Conservation (phyloP, 2,113 vertebrate species). For the Willisornis vidua region DNA sequence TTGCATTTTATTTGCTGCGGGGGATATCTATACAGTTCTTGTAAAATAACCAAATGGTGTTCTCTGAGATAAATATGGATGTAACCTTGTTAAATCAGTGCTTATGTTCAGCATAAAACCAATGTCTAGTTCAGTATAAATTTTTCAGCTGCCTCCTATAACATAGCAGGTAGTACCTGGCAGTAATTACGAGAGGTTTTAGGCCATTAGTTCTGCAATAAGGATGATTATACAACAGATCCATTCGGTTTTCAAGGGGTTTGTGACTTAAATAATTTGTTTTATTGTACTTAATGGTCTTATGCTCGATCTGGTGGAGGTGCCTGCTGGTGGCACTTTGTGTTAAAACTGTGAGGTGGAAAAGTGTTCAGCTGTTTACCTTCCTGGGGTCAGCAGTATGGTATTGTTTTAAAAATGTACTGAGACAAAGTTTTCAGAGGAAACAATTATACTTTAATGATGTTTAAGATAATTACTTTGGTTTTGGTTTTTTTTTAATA, state of each 20-base stretch:
- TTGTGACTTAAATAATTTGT: slow-evolving; percentile 21
- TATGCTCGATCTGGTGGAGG: not conserved
- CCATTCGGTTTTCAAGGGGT: slow-evolving; percentile 9
- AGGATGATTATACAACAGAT: slow-evolving; percentile 18
- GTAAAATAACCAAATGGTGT: slow-evolving; percentile 1
- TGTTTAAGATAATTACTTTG: not conserved
- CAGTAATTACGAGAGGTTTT: slow-evolving; percentile 38
- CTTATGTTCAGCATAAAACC: not conserved
- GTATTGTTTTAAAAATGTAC: not conserved
- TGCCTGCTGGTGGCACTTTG: not conserved
- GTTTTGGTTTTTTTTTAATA: fast-evolving
- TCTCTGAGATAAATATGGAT: not conserved
- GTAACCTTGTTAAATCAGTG: not conserved
- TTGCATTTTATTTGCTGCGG: slow-evolving; percentile 4
- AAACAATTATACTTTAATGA: not conserved
- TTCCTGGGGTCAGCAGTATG: not conserved
- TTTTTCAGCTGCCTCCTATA: not conserved
- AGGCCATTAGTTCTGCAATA: not conserved
- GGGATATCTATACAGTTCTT: not conserved
- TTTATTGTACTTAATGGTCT: slow-evolving; percentile 45
- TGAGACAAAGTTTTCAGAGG: not conserved
- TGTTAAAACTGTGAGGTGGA: not conserved
- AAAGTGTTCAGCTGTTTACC: not conserved
- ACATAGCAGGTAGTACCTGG: not conserved
- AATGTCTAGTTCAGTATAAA: not conserved